These are phyloP conservation scores for Archocentrus centrarchus DNA, from an alignment of 2,113 vertebrate genomes.

Conservation along the genomic window DNA sequence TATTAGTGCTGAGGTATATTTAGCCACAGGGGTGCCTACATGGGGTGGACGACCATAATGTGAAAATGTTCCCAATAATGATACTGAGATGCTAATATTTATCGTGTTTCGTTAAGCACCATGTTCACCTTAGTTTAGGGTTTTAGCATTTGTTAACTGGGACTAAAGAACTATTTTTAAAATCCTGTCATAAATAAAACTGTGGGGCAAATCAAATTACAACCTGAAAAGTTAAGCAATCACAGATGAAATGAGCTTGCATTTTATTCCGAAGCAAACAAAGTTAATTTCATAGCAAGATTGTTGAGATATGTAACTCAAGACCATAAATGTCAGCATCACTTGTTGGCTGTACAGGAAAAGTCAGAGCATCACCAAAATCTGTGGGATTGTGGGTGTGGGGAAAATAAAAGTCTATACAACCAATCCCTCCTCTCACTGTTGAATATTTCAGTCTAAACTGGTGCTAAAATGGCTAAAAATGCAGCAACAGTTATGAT, in stretches of 20 bases:
- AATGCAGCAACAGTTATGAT: conserved; percentile 10
- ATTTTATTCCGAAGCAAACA: conserved; percentile 17
- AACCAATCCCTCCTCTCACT: neutral
- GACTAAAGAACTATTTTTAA: neutral
- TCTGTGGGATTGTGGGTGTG: neutral
- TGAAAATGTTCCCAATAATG: too few relatives aligned
- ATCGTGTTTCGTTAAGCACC: too few relatives aligned
- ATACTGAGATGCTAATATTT: too few relatives aligned
- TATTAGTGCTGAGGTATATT: neutral
- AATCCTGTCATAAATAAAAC: neutral
- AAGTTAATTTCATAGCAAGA: neutral
- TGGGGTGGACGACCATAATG: too few relatives aligned
- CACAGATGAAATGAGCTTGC: neutral
- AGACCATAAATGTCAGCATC: neutral
- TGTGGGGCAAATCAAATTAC: neutral
- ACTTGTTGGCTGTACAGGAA: neutral
- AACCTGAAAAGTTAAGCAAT: conserved; percentile 1
- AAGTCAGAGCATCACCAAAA: neutral
- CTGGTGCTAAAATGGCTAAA: neutral
- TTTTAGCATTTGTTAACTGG: neutral
- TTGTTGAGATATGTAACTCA: neutral
- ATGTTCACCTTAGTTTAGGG: neutral
- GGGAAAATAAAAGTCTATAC: neutral
- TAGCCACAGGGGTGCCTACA: neutral
- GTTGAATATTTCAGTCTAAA: neutral